phyloP scores from a whole-genome alignment of 2,888 invertebrate genomes.

The Melanophora roralis region DNA sequence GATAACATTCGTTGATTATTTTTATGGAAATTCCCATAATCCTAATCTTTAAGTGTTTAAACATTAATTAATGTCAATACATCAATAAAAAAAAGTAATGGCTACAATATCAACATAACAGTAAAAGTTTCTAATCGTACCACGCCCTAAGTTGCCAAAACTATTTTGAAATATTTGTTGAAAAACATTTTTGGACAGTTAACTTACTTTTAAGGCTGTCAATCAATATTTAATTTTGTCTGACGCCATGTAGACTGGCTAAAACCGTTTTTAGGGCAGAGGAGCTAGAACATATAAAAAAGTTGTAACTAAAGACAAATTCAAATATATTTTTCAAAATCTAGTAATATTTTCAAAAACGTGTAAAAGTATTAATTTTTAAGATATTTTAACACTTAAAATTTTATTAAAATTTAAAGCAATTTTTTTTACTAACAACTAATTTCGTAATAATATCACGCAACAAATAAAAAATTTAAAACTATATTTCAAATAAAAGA shows the following conservation, averaged over 20 bases:
- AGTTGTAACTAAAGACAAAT: too few relatives aligned
- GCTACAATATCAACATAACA: background rate
- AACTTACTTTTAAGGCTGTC: slow-evolving; percentile 32
- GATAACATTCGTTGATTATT: background rate
- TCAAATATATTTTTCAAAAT: too few relatives aligned
- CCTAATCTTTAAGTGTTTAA: slow-evolving; percentile 3
- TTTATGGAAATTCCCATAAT: slow-evolving; percentile 21
- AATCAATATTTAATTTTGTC: slow-evolving; percentile 29
- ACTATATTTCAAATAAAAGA: too few relatives aligned
- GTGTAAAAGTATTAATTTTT: too few relatives aligned
- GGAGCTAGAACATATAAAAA: background rate
- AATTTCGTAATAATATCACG: too few relatives aligned
- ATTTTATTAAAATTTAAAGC: too few relatives aligned
- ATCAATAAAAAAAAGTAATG: background rate
- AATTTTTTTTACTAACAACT: too few relatives aligned
- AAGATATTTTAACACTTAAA: too few relatives aligned
- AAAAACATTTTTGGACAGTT: slow-evolving; percentile 12
- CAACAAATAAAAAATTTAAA: too few relatives aligned
- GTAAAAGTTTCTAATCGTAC: slow-evolving; percentile 27
- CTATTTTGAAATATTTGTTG: background rate
- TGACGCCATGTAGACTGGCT: slow-evolving; percentile 46
- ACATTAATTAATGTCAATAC: slow-evolving; percentile 20
- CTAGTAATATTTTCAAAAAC: too few relatives aligned
- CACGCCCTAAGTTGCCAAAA: slow-evolving; percentile 20
- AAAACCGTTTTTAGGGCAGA: background rate